Evolutionary conservation across 2,797 vertebrate genomes (phyloP), one percentile per base, ranked within the genome.

Genomic region (Thripadectes ignobilis): DNA sequence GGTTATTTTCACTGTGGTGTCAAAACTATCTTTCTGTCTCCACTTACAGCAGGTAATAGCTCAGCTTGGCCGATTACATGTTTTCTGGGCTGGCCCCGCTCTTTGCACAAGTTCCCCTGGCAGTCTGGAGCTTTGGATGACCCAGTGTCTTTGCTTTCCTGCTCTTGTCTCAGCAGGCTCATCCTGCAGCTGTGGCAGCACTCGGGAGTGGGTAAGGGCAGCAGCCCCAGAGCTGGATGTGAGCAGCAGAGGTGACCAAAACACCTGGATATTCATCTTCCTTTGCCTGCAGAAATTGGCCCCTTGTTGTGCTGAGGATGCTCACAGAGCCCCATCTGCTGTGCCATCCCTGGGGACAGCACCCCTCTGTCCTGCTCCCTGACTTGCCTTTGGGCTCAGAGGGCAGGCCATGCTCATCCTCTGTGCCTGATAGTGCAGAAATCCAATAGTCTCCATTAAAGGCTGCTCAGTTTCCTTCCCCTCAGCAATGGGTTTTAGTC

Each of bases 1-100:
- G 89, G 91, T 94, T 94, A 96, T 97, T 96, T 96, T 94, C 93
- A 89, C 92, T 5, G 79, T 85, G 69, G 93, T 95, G 94, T 91
- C 93, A 94, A 71, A 97, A 92, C 78, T 85, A 38, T 78, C 92
- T 73, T 92, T 96, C 93, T 89, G 87, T 49, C 86, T 82, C 81
- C 81, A 61, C 88, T 94, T 94, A 87, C 39, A 93, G 95, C 91
- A 91, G 84, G 92, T 94, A 95, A 93, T 95, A 96, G 90, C 90
- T 94, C 95, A 91, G 49, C 86, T 94, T 1, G 1, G 77, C 8
- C 69, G 93, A 88, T 92, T 81, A 75, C 80, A 72, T 5, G 0
- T 88, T 85, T 89, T 74, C 86, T 54, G 92, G 89, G 77, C 86
- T 3, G 48, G 58, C 61, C 73, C 24, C 9, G n/a, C 62, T 77